These are phyloP conservation scores for Tipula confusa DNA, from an alignment of 2,888 invertebrate genomes.

Conservation along the genomic window DNA sequence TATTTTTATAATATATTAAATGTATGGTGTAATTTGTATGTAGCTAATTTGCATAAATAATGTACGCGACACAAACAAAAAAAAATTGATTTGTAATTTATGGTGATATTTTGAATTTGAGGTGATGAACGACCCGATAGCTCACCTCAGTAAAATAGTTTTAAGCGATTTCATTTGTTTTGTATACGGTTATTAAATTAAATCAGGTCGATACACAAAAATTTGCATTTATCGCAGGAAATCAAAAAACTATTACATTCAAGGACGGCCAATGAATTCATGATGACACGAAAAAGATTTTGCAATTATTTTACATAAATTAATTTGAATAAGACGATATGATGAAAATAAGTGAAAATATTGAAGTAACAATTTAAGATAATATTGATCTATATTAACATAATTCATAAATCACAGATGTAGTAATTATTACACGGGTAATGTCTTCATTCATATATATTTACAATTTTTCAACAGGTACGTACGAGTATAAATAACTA, in stretches of 20 bases:
- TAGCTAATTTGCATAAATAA: background rate
- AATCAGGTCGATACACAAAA: background rate
- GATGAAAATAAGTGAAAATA: background rate
- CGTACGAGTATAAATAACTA: too few species aligned
- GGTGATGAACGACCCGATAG: background rate
- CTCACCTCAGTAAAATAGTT: background rate
- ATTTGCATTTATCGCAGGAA: background rate
- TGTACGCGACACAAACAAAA: background rate
- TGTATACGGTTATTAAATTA: background rate
- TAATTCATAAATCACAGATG: too few species aligned
- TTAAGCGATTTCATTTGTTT: background rate
- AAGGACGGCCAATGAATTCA: background rate
- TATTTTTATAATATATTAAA: background rate
- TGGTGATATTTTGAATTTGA: background rate
- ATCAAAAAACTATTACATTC: background rate
- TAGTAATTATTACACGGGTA: background rate
- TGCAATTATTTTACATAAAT: background rate
- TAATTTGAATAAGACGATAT: background rate
- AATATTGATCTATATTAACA: background rate
- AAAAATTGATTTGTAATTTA: background rate
- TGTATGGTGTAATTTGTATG: background rate
- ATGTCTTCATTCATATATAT: background rate
- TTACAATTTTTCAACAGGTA: background rate
- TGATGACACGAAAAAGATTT: background rate
- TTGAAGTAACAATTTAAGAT: background rate